Evolutionary conservation across 2,113 vertebrate genomes (phyloP).

Genomic region (Anhinga anhinga): DNA sequence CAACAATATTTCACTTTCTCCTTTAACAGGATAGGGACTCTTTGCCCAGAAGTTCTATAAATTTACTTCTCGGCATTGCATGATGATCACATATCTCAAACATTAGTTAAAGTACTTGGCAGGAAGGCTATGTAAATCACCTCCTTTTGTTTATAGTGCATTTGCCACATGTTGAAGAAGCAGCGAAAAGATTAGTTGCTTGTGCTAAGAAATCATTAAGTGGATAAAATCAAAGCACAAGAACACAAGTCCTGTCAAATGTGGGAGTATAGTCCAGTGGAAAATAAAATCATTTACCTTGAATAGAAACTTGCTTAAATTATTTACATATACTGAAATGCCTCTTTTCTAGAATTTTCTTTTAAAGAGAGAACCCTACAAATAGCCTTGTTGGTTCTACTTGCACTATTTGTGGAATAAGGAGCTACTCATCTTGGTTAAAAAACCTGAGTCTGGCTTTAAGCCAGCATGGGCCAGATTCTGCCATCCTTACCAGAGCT

Average conservation of each 20-base stretch:
- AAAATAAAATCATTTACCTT: neutral
- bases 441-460: conserved; percentile 4
- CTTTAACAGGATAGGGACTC: conserved; percentile 41
- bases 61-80: conserved; percentile 22
- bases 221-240: neutral
- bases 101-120: neutral
- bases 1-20: conserved; percentile 56
- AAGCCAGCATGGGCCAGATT: neutral
- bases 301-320: neutral
- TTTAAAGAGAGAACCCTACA: neutral
- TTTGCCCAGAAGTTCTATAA: conserved; percentile 49
- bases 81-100: conserved; percentile 20
- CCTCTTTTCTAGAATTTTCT: neutral
- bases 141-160: conserved; percentile 23
- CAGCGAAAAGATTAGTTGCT: neutral
- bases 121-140: conserved; percentile 36
- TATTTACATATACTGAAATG: neutral
- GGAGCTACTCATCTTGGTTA: conserved; percentile 17
- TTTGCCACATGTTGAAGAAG: conserved; percentile 19
- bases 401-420: conserved; percentile 38
- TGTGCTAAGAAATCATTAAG: neutral
- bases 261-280: neutral
- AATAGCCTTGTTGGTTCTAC: neutral
- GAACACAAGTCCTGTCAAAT: neutral
- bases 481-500: conserved; percentile 14